phyloP scores from a whole-genome alignment of 2,113 vertebrate species.

The Eretmochelys imbricata region DNA sequence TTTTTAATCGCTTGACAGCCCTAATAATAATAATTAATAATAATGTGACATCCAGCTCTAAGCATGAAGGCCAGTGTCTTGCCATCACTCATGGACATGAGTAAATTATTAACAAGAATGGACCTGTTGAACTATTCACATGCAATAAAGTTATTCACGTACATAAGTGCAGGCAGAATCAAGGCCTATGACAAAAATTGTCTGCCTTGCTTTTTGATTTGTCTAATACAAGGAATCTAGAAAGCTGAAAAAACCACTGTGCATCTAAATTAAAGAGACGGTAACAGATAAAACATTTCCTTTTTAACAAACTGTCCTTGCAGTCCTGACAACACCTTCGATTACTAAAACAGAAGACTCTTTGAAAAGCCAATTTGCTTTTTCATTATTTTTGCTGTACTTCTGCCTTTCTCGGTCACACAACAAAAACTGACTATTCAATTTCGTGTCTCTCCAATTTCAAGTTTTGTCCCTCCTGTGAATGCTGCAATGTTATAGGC shows the following conservation, averaged over 20 bases:
- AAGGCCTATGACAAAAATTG: neutral
- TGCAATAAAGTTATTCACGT: neutral
- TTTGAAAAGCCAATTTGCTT: neutral
- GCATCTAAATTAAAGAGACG: neutral
- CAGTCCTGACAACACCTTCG: neutral
- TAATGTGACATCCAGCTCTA: neutral
- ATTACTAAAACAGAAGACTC: constrained; percentile 5
- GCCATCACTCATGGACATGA: neutral
- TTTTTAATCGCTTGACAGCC: too few relatives aligned
- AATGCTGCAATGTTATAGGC: neutral
- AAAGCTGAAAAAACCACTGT: neutral
- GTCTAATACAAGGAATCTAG: constrained; percentile 8
- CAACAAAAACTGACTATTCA: neutral
- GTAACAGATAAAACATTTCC: neutral
- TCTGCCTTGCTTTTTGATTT: neutral
- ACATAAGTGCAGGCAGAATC: neutral
- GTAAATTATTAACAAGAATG: neutral
- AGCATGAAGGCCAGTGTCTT: constrained; percentile 32
- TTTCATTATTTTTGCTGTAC: fast-evolving
- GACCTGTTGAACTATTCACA: neutral
- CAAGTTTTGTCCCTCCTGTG: fast-evolving
- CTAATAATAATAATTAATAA: neutral
- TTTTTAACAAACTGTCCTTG: neutral
- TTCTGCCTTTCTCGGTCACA: neutral
- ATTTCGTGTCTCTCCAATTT: fast-evolving